A percentile compares a stretch with the other conserved stretches of the same genome.
phyloP scores from a whole-genome alignment of 1,140 invertebrate species.

The Ceratosolen solmsi region DNA sequence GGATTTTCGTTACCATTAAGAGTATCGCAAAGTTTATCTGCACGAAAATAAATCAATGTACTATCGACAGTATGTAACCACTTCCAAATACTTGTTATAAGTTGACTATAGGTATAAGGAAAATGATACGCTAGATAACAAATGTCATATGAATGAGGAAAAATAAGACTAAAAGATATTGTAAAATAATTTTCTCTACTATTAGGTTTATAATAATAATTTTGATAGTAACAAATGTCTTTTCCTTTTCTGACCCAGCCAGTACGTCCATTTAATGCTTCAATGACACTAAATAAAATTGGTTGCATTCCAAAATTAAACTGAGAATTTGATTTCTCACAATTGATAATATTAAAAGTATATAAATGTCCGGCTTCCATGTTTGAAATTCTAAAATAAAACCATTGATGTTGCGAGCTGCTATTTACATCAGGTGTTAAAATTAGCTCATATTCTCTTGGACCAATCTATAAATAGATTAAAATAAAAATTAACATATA shows the following conservation, averaged over 20 bases:
- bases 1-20: constrained; percentile 85
- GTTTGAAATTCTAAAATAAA: constrained; percentile 92
- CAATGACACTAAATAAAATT: constrained; percentile 88
- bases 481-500: constrained; percentile 2
- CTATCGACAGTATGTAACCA: constrained; percentile 71
- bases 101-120: constrained; percentile 89
- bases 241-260: constrained; percentile 84
- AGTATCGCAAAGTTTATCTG: constrained; percentile 82
- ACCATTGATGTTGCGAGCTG: constrained; percentile 89
- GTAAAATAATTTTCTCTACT: constrained; percentile 83
- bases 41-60: constrained; percentile 74
- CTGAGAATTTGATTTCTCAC: constrained; percentile 91
- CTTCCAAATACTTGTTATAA: constrained; percentile 81
- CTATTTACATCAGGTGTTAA: constrained; percentile 91
- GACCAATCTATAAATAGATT: constrained; percentile 75
- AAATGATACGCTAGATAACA: constrained; percentile 94
- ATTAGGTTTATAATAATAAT: constrained; percentile 77
- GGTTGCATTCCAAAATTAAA: constrained; percentile 96
- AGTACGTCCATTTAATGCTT: constrained; percentile 78
- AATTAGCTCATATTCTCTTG: constrained; percentile 89
- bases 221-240: constrained; percentile 88
- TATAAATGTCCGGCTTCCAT: constrained; percentile 83
- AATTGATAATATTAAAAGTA: constrained; percentile 93
- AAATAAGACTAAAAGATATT: constrained; percentile 87
- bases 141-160: constrained; percentile 85